Evolutionary conservation across 2,113 vertebrate genomes (phyloP).

Genomic region (Mohoua ochrocephala): DNA sequence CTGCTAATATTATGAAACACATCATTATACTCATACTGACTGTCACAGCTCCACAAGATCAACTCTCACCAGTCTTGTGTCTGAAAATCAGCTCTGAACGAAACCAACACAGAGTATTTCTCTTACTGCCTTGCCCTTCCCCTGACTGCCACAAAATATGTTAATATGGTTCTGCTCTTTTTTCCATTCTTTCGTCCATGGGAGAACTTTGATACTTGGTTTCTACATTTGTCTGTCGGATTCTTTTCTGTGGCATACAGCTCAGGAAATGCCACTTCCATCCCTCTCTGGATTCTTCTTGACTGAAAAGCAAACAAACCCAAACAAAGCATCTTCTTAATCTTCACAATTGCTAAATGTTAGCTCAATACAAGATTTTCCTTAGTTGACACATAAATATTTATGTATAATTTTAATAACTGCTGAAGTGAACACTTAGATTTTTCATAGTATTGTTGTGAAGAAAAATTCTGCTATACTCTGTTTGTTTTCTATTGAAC

Average conservation of each 20-base stretch:
- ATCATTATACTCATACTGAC: slow-evolving; percentile 16
- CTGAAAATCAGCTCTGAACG: not conserved
- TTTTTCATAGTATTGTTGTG: not conserved
- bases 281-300: not conserved
- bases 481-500: not conserved
- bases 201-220: not conserved
- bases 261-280: not conserved
- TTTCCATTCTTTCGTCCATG: not conserved
- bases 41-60: not conserved
- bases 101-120: not conserved
- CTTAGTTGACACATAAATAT: not conserved
- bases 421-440: not conserved
- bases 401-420: not conserved
- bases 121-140: not conserved
- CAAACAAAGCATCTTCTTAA: not conserved
- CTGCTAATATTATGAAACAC: slow-evolving; percentile 64
- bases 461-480: not conserved
- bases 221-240: not conserved
- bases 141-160: not conserved
- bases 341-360: not conserved
- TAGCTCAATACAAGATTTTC: not conserved
- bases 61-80: not conserved
- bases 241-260: not conserved
- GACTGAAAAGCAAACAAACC: not conserved
- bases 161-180: not conserved